A percentile compares a stretch with the other conserved stretches of the same genome.
Conservation (phyloP, 2,888 invertebrate species). For the Pantelozetes paolii region DNA sequence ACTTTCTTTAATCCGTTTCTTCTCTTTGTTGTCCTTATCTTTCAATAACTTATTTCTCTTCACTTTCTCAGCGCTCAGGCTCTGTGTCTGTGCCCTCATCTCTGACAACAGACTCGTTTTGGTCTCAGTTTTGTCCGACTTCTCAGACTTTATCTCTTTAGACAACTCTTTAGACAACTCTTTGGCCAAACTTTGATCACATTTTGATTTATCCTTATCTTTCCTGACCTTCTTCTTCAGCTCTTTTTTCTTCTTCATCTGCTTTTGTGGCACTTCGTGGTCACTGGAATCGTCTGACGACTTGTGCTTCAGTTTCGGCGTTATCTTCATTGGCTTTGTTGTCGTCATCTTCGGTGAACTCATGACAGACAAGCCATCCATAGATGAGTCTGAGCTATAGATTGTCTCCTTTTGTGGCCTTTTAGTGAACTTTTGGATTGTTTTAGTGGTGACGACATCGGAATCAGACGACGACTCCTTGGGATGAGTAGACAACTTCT, state of each 20-base stretch:
- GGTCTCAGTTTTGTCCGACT: not conserved
- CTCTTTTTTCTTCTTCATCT: slow-evolving; percentile 32
- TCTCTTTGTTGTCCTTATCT: slow-evolving; percentile 39
- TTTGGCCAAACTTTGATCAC: slow-evolving; percentile 60
- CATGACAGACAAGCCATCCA: not conserved
- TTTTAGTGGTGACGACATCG: slow-evolving; percentile 47
- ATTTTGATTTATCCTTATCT: slow-evolving; percentile 38
- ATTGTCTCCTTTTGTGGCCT: slow-evolving; percentile 1
- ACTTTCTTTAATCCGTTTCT: slow-evolving; percentile 11
- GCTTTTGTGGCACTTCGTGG: slow-evolving; percentile 50
- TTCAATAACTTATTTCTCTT: slow-evolving; percentile 23
- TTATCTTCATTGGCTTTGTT: not conserved
- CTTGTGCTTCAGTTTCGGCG: not conserved
- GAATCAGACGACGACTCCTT: slow-evolving; percentile 44
- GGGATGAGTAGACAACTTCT: not conserved
- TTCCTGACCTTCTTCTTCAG: slow-evolving; percentile 42
- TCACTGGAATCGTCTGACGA: slow-evolving; percentile 35
- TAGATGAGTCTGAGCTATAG: slow-evolving; percentile 10
- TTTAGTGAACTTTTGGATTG: slow-evolving; percentile 31
- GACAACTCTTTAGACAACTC: slow-evolving; percentile 60
- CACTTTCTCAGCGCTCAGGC: not conserved
- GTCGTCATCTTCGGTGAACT: slow-evolving; percentile 21
- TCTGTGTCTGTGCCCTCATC: not conserved
- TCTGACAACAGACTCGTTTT: slow-evolving; percentile 2
- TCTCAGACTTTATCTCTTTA: slow-evolving; percentile 62